Percentiles rank a stretch among this genome's conserved stretches.
Conservation (phyloP, 1,140 invertebrate species). For the Aphaenogaster rudis region DNA sequence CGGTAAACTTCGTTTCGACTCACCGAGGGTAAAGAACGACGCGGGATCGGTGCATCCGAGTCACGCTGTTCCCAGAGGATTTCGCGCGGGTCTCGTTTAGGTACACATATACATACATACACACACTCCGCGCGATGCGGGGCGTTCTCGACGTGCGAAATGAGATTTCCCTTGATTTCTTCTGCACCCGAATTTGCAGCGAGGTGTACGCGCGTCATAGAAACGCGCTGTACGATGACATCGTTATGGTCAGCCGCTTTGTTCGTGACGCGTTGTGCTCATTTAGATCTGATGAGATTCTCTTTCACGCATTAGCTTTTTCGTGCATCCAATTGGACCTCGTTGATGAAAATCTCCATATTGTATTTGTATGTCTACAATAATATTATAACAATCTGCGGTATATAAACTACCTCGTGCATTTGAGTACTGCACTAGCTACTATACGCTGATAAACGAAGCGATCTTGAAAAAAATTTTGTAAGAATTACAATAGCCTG, state of each 20-base stretch:
- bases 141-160: slow-evolving; percentile 44
- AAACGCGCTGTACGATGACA: slow-evolving; percentile 8
- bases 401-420: not conserved
- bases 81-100: slow-evolving; percentile 50
- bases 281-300: slow-evolving; percentile 38
- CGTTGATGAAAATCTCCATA: slow-evolving; percentile 35
- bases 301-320: slow-evolving; percentile 41
- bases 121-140: slow-evolving; percentile 21
- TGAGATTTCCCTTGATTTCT: slow-evolving; percentile 60
- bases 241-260: slow-evolving; percentile 45
- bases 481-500: not conserved
- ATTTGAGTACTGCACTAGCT: not conserved
- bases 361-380: not conserved
- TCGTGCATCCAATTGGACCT: not conserved
- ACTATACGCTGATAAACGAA: not conserved
- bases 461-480: not conserved
- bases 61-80: slow-evolving; percentile 58
- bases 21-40: slow-evolving; percentile 51
- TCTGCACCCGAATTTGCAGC: slow-evolving; percentile 7
- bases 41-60: slow-evolving; percentile 55
- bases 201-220: not conserved
- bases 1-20: slow-evolving; percentile 52
- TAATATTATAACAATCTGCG: slow-evolving; percentile 17
- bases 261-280: slow-evolving; percentile 28
- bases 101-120: not conserved